Base-by-base conservation (phyloP, 2,797 vertebrate genomes). In the Typhlichthys subterraneus region DNA sequence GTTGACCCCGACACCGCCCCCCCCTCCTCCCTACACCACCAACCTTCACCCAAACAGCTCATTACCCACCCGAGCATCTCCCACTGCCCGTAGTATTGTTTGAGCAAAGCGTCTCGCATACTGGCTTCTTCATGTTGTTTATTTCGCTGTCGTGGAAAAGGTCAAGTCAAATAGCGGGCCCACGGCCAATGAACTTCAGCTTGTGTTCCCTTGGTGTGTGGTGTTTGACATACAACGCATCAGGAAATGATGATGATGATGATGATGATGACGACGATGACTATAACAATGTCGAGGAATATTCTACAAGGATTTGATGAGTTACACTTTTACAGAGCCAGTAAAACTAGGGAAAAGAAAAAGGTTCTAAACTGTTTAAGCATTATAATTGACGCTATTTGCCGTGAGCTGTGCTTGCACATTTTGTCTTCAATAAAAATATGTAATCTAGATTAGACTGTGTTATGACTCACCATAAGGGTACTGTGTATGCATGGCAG, bases 1-100 rank as follows among this genome's bases (percentile, higher is more conserved):
- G 62, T 33, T 91, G 91, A 92, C 89, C 92, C 80, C 79, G 38
- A 60, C 52, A 72, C 58, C 65, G 47, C 65, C 29, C 46, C 13
- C 45, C 8, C 12, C 2, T n/a, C 11, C n/a, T 17, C 17, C 17
- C 17, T 17, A 17, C n/a, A 50, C 2, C 48, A 5, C n/a, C n/a
- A 11, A 12, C 12, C 13, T 51, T 51, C 12, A n/a, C 49, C 10
- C 49, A 1, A 51, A 1, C n/a, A n/a, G n/a, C 49, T 23, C 52
- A 23, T 23, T 23, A 6, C 19, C 52, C 33, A 33, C 33, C 33
- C 33, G 33, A 33, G 33, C 33, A 7, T 33, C 33, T 7, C 33
- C 33, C 33, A 33, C 5, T 33, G 33, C 33, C 33, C 33, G 33
- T 33, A 33, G 19, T 19, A 19, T 33, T 5, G 33, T 33, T 5